Percentiles rank a stretch among this genome's conserved stretches.
These are phyloP conservation scores for Phaethornis superciliosus DNA, from an alignment of 2,113 vertebrate species.

Conservation along the genomic window DNA sequence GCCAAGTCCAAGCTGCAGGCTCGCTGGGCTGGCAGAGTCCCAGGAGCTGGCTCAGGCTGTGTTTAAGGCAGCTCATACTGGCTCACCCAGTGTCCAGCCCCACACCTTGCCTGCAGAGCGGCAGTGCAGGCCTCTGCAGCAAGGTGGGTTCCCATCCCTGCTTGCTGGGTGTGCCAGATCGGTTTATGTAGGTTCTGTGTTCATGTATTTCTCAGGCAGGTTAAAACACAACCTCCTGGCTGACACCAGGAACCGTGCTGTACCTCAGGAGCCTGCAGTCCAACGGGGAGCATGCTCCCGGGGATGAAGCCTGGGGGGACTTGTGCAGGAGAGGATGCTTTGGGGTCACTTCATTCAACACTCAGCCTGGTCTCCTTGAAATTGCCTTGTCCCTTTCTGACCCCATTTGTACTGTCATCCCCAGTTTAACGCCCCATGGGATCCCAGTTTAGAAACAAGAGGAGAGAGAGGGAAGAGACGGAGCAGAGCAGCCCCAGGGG, in stretches of 20 bases:
- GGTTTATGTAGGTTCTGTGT: background rate
- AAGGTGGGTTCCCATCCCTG: background rate
- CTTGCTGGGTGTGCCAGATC: background rate
- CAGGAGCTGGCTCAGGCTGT: background rate
- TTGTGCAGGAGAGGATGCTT: background rate
- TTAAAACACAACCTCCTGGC: background rate
- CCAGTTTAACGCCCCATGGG: background rate
- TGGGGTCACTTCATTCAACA: background rate
- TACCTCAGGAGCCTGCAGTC: accelerated
- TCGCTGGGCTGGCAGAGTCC: background rate
- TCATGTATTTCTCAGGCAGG: background rate
- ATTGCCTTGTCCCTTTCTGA: background rate
- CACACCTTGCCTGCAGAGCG: accelerated
- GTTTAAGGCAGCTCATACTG: background rate
- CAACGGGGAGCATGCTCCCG: background rate
- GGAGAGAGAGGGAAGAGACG: background rate
- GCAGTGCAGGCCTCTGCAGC: background rate
- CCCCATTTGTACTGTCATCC: background rate
- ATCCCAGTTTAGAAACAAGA: background rate
- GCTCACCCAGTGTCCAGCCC: background rate
- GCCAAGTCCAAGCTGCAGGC: background rate
- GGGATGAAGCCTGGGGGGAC: background rate
- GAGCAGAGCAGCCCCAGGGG: background rate
- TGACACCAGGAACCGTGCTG: background rate
- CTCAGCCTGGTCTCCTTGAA: background rate